Evolutionary conservation across 1,140 invertebrate species (phyloP), one percentile per base, ranked within the genome.

Genomic region (Ips typographus): DNA sequence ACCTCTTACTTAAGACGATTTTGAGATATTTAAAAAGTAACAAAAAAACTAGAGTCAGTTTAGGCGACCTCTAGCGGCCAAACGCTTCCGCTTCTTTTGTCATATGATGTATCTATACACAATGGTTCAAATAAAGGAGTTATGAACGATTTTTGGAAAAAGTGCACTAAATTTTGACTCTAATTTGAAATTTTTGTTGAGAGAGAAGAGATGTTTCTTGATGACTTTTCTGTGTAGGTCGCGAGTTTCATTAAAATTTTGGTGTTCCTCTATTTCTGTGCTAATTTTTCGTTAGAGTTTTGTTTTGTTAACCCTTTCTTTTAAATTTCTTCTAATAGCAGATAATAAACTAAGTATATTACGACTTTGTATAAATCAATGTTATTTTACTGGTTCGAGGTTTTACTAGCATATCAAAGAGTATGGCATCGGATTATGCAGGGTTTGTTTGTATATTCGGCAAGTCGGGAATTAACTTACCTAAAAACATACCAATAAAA

Each of bases 361-460:
- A 55, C 52, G 52, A 55, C 52, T 36, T 55, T 55, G n/a, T 38
- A 55, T 55, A 55, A 55, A 36, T 55, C 37, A 37, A 55, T 22
- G 44, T 1, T 55, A 22, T 55, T 55, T 55, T 55, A 55, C 52
- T n/a, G 52, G 5, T 6, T 7, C 7, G 44, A 49, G 22, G 22
- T 49, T 1, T 22, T 22, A 22, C 44, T 8, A 49, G 44, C 44
- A 49, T 49, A 8, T 49, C 44, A 49, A 49, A 49, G 0, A 49
- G 44, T 8, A 6, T 49, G 22, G 2, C 6, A 49, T 49, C 3
- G 7, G 44, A 49, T 49, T 49, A 49, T 49, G 22, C 22, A 8
- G 7, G 44, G 44, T 49, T 49, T 49, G 44, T 49, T 49, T 49
- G 44, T 22, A 0, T 22, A 22, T 22, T 22, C 22, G 22, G 22